Evolutionary conservation across 2,888 invertebrate species (phyloP).

Genomic region (Tipula vernalis): DNA sequence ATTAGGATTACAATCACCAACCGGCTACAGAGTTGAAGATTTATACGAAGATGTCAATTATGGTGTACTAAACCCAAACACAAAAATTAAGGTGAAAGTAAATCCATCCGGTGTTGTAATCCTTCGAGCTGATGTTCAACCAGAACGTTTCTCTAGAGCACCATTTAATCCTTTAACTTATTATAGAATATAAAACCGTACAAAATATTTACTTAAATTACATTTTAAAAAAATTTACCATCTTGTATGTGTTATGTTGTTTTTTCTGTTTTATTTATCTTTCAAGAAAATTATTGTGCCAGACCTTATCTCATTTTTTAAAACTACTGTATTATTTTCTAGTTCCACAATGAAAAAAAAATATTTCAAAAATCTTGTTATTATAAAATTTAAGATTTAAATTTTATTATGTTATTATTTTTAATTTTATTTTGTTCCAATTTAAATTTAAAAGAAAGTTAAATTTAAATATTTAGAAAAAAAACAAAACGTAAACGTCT

Average conservation of each 20-base stretch:
- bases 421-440: not conserved
- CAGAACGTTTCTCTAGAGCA: constrained; percentile 30
- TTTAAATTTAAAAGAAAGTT: not conserved
- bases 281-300: not conserved
- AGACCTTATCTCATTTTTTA: not conserved
- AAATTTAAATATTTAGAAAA: not conserved
- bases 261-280: not conserved
- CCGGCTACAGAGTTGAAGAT: constrained; percentile 78
- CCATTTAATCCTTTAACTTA: constrained; percentile 36
- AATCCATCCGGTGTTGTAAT: constrained; percentile 88
- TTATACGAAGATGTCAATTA: constrained; percentile 82
- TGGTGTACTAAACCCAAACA: constrained; percentile 68
- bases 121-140: constrained; percentile 64
- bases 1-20: constrained; percentile 64
- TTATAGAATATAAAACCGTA: constrained; percentile 14
- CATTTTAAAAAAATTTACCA: not conserved
- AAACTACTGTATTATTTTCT: not conserved
- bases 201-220: not conserved
- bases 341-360: not conserved
- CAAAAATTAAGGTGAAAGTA: constrained; percentile 86
- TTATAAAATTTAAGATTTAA: not conserved
- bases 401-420: not conserved
- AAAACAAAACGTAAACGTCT: not conserved
- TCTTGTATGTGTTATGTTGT: not conserved
- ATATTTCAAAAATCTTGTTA: not conserved